These are phyloP conservation scores for Leucoraja ocellata DNA, from an alignment of 2,797 vertebrate species.

Conservation along the genomic window DNA sequence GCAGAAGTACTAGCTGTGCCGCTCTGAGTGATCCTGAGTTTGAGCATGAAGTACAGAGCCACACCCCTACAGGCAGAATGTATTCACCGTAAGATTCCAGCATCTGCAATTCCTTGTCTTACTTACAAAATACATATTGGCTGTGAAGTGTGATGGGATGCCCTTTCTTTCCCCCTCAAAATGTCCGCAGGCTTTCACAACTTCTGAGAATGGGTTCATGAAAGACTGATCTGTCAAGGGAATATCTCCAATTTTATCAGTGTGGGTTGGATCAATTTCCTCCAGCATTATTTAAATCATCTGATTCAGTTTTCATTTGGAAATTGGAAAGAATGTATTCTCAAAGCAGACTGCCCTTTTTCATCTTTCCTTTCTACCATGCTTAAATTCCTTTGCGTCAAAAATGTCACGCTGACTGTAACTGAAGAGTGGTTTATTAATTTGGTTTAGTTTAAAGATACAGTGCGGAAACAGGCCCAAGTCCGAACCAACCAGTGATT, in stretches of 20 bases:
- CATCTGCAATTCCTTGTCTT: no score
- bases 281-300: not conserved
- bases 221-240: not conserved
- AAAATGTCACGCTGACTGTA: not conserved
- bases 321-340: not conserved
- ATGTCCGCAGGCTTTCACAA: not conserved
- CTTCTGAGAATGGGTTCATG: not conserved
- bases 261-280: not conserved
- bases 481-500: no score
- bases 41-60: no score
- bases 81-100: no score
- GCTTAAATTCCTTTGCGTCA: not conserved
- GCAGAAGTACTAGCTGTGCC: no score
- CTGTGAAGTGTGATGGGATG: not conserved
- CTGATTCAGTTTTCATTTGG: not conserved
- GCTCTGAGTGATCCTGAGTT: no score
- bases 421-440: no score
- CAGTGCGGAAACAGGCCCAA: no score
- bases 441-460: no score
- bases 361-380: no score
- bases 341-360: no score
- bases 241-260: conserved; percentile 32
- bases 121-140: not conserved
- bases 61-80: no score
- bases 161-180: not conserved